Evolutionary conservation across 2,888 invertebrate species (phyloP).

Genomic region (Syrphus vitripennis): DNA sequence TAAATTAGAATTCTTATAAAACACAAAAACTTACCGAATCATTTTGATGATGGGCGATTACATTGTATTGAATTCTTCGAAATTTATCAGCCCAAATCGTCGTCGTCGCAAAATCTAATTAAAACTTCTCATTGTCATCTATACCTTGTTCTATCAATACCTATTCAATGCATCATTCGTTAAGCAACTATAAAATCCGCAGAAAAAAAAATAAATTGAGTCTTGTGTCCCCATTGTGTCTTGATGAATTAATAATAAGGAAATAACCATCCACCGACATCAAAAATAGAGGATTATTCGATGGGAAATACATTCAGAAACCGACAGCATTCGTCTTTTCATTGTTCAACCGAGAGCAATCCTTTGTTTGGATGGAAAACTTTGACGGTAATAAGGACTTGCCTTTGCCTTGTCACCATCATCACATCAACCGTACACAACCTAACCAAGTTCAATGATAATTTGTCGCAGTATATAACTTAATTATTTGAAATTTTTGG

Average conservation of each 20-base stretch:
- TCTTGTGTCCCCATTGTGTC: conserved; percentile 22
- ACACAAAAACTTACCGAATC: neutral
- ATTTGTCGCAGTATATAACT: conserved; percentile 52
- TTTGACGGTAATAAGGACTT: conserved; percentile 21
- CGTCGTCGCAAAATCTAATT: conserved; percentile 53
- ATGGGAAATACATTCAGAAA: conserved; percentile 30
- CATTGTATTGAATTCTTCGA: neutral
- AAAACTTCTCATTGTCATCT: conserved; percentile 26
- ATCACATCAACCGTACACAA: neutral
- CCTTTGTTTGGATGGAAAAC: conserved; percentile 8
- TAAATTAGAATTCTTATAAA: neutral
- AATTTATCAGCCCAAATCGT: conserved; percentile 11
- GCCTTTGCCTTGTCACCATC: neutral
- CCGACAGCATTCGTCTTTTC: conserved; percentile 24
- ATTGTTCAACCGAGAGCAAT: neutral
- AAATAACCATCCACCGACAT: neutral
- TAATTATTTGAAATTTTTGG: conserved; percentile 42
- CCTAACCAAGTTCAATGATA: conserved; percentile 42
- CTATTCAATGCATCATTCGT: conserved; percentile 7
- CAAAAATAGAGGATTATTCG: neutral
- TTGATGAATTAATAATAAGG: neutral
- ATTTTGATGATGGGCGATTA: neutral
- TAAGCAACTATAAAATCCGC: conserved; percentile 30
- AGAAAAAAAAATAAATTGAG: conserved; percentile 42
- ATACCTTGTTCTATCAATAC: neutral